These are phyloP conservation scores for Charina bottae DNA, from an alignment of 2,113 vertebrate species.

Conservation along the genomic window DNA sequence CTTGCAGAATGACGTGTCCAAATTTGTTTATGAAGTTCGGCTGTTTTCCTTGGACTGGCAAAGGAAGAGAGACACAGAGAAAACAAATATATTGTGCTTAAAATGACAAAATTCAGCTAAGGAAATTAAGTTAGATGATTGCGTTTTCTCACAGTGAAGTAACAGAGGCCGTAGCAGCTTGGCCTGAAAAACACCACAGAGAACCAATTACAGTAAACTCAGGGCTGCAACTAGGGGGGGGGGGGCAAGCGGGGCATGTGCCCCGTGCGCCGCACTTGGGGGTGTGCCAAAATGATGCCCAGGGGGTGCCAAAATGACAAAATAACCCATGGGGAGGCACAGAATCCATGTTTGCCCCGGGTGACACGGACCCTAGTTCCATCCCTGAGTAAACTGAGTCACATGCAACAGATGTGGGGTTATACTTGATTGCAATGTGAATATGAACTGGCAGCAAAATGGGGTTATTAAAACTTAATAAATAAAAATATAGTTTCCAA, in stretches of 20 bases:
- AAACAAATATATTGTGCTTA: not conserved
- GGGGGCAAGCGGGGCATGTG: no score
- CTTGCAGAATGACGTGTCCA: constrained; percentile 54
- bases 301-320: no score
- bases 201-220: not conserved
- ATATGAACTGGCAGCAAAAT: not conserved
- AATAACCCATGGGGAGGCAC: no score
- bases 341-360: no score
- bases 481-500: not conserved
- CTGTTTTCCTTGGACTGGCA: constrained; percentile 56
- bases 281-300: no score
- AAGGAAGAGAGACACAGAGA: not conserved
- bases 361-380: no score
- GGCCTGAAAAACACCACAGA: not conserved
- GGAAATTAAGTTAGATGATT: not conserved
- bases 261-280: no score
- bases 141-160: not conserved
- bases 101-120: not conserved
- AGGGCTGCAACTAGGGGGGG: no score
- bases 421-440: not conserved
- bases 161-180: not conserved
- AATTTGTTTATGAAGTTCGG: constrained; percentile 56
- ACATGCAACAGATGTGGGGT: not conserved
- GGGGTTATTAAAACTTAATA: not conserved
- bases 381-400: not conserved